Evolutionary conservation across 2,888 invertebrate species (phyloP).

Genomic region (Mythimna impura): DNA sequence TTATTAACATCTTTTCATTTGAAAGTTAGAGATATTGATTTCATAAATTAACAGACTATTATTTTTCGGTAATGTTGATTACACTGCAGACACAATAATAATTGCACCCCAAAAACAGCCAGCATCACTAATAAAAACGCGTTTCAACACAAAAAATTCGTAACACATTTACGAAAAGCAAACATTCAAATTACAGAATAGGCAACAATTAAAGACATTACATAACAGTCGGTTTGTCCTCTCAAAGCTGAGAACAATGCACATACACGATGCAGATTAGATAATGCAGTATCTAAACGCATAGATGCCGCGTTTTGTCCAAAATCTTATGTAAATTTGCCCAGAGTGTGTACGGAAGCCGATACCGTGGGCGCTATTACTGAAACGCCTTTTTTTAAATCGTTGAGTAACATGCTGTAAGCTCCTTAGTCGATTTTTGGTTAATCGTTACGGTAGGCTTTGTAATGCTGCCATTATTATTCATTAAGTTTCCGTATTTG

Average conservation of each 20-base stretch:
- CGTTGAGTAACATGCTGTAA: slow-evolving; percentile 50
- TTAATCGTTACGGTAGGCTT: slow-evolving; percentile 28
- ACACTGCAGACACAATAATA: background rate
- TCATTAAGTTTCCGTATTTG: slow-evolving; percentile 34
- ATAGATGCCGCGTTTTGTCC: slow-evolving; percentile 57
- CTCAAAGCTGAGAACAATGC: slow-evolving; percentile 54
- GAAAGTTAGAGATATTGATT: background rate
- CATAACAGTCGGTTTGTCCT: slow-evolving; percentile 52
- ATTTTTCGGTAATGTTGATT: background rate
- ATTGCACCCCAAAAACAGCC: background rate
- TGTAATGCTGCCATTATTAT: slow-evolving; percentile 38
- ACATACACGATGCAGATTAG: slow-evolving; percentile 61
- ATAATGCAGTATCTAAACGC: slow-evolving; percentile 55
- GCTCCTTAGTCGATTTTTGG: slow-evolving; percentile 47
- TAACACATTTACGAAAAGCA: slow-evolving; percentile 33
- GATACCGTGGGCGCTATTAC: slow-evolving; percentile 53
- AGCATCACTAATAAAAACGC: background rate
- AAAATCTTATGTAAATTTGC: slow-evolving; percentile 61
- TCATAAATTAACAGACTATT: background rate
- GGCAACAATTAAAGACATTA: slow-evolving; percentile 53
- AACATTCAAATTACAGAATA: slow-evolving; percentile 41
- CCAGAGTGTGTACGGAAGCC: slow-evolving; percentile 60
- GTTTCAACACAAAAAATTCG: slow-evolving; percentile 21
- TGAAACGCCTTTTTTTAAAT: slow-evolving; percentile 32
- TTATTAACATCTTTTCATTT: background rate